A percentile compares a stretch with the other conserved stretches of the same genome.
These are phyloP conservation scores for Lasioglossum oenotherae DNA, from an alignment of 2,888 invertebrate species.

Conservation along the genomic window DNA sequence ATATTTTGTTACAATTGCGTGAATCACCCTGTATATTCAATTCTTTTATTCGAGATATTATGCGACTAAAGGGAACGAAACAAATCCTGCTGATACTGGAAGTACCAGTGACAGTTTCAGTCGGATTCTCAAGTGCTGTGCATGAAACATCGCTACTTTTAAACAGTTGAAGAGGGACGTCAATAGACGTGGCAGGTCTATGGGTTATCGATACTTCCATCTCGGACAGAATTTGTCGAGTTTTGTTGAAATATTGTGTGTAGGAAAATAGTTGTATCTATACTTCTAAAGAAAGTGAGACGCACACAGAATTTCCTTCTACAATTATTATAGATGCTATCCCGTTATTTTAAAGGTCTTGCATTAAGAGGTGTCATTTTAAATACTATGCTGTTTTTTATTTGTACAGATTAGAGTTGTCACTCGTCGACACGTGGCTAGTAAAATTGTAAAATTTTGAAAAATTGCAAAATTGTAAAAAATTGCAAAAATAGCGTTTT, in stretches of 20 bases:
- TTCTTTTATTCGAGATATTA: background rate
- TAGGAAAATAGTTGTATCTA: background rate
- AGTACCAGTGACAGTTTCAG: background rate
- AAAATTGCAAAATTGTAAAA: too few species aligned
- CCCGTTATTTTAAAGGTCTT: background rate
- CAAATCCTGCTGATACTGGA: background rate
- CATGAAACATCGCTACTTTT: slow-evolving; percentile 2
- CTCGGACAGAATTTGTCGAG: too few species aligned
- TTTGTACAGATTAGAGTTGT: too few species aligned
- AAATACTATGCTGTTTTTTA: too few species aligned
- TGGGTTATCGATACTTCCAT: background rate
- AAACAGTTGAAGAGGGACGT: background rate
- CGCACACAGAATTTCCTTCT: background rate
- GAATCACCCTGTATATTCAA: background rate
- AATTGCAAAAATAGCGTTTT: too few species aligned
- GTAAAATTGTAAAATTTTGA: too few species aligned
- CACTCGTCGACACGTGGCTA: too few species aligned
- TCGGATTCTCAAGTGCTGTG: slow-evolving; percentile 1
- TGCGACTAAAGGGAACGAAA: background rate
- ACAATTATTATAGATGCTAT: too few species aligned
- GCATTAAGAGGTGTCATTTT: too few species aligned
- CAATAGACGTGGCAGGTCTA: slow-evolving; percentile 2
- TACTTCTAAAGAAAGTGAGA: background rate
- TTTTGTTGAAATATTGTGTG: background rate
- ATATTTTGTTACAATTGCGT: too few species aligned